phyloP scores from a whole-genome alignment of 2,113 vertebrate genomes.

The Ameiurus melas region DNA sequence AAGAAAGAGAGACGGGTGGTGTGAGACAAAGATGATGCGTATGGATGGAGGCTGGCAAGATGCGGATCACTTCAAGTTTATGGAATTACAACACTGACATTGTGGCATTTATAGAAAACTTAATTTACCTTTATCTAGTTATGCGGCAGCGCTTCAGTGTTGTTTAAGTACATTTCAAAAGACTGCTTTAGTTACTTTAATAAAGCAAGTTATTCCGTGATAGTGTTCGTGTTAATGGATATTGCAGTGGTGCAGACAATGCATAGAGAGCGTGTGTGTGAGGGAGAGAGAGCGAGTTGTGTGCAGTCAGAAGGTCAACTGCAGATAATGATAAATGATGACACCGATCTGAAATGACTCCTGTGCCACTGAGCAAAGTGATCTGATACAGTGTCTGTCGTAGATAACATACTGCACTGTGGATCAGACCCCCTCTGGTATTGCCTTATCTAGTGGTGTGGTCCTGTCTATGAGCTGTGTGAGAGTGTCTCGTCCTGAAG shows the following conservation, averaged over 20 bases:
- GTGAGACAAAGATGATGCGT: neutral
- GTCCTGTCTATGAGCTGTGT: slow-evolving; percentile 44
- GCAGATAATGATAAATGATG: slow-evolving; percentile 54
- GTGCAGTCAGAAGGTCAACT: slow-evolving; percentile 52
- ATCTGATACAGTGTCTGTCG: slow-evolving; percentile 49
- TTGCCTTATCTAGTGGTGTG: slow-evolving; percentile 45
- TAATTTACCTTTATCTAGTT: slow-evolving; percentile 24
- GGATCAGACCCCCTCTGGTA: slow-evolving; percentile 44
- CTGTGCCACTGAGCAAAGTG: slow-evolving; percentile 44
- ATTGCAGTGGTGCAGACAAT: neutral
- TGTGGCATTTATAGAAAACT: slow-evolving; percentile 19
- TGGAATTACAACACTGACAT: slow-evolving; percentile 5
- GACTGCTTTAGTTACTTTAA: neutral
- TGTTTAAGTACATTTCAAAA: slow-evolving; percentile 12
- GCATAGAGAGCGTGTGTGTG: neutral
- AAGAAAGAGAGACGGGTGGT: neutral
- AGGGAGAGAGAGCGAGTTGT: slow-evolving; percentile 28
- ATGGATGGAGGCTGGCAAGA: neutral
- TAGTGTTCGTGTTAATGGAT: neutral
- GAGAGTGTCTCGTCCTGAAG: slow-evolving; percentile 39
- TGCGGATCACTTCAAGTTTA: slow-evolving; percentile 1
- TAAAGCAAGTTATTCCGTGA: neutral
- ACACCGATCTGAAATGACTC: slow-evolving; percentile 48
- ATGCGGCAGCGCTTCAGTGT: neutral
- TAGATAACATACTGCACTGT: slow-evolving; percentile 41